Base-by-base conservation (phyloP, 2,888 invertebrate genomes). In the Druceiella hillmani region DNA sequence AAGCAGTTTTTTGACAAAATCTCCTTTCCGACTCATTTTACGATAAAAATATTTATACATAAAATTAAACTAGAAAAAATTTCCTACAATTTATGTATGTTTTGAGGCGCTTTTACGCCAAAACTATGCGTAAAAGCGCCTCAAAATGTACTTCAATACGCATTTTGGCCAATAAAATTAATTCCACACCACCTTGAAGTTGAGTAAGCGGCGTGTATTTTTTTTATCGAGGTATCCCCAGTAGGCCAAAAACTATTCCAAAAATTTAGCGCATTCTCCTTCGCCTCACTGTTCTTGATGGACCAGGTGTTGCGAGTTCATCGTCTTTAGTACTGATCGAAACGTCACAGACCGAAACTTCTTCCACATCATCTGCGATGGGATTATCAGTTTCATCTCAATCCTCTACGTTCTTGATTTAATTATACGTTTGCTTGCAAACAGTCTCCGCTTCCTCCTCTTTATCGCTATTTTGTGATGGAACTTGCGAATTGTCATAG, bases 341-440 rank as follows among this genome's bases (percentile, higher is more conserved):
- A 30, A 39, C 12, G 10, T 39, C 32, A 35, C 35, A 30, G 28
- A 30, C 7, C 16, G 31, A 34, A 28, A 29, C 35, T 30, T 27
- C 29, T 36, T 39, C 15, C 17, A 34, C 29, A 16, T 38, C 25
- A 34, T 38, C 30, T 15, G 34, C 38, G 31, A 36, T 39, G 24
- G 17, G 22, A 17, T 29, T 28, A 36, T 39, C 34, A 36, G 15
- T 13, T 35, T 35, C 31, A 13, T 35, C 20, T 15, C 14, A 27
- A 15, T 38, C 32, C 16, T 27, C 33, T 38, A 17, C 10, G 9
- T 39, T 16, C 25, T 33, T 28, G 35, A 29, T 35, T 28, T 29
- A 27, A 25, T 35, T 30, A 15, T 33, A 22, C 13, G 29, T 39
- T 39, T 39, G 35, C 22, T 39, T 16, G 39, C 33, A 16, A 33